A percentile compares a stretch with the other conserved stretches of the same genome.
Conservation (phyloP, 2,797 vertebrate genomes). For the Myoxocephalus aenaeus region DNA sequence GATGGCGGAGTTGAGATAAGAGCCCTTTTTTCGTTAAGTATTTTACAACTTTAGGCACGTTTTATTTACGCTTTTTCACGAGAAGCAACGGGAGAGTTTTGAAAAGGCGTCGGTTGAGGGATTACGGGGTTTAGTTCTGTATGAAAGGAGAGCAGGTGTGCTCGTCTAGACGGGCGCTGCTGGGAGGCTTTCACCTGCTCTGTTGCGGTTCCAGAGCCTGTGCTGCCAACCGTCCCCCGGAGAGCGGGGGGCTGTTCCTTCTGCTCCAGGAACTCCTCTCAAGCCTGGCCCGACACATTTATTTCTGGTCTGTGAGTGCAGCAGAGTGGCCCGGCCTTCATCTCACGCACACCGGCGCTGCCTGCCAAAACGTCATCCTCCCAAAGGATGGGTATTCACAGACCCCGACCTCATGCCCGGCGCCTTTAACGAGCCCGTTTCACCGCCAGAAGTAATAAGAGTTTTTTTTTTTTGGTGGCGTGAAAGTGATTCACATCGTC, state of each 20-base stretch:
- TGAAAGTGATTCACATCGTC: conserved; percentile 71
- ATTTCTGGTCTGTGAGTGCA: conserved; percentile 52
- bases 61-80: not conserved
- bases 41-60: not conserved
- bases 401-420: conserved; percentile 30
- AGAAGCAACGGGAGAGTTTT: conserved; percentile 23
- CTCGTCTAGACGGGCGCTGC: conserved; percentile 40
- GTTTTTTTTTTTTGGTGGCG: conserved; percentile 25
- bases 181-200: conserved; percentile 61
- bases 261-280: conserved; percentile 66
- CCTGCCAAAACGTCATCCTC: conserved; percentile 58
- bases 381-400: conserved; percentile 24
- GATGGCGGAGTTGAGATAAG: not conserved
- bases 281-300: conserved; percentile 59
- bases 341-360: conserved; percentile 46
- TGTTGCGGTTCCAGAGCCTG: conserved; percentile 44
- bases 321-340: conserved; percentile 47
- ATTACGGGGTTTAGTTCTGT: conserved; percentile 46
- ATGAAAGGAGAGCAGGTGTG: conserved; percentile 57
- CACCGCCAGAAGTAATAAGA: conserved; percentile 61
- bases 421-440: conserved; percentile 63
- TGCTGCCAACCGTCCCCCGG: conserved; percentile 41
- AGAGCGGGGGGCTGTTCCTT: conserved; percentile 52
- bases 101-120: conserved; percentile 37
- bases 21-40: not conserved